These are phyloP conservation scores for Myotis planiceps DNA, from an alignment of 2,797 vertebrate genomes.

Conservation along the genomic window DNA sequence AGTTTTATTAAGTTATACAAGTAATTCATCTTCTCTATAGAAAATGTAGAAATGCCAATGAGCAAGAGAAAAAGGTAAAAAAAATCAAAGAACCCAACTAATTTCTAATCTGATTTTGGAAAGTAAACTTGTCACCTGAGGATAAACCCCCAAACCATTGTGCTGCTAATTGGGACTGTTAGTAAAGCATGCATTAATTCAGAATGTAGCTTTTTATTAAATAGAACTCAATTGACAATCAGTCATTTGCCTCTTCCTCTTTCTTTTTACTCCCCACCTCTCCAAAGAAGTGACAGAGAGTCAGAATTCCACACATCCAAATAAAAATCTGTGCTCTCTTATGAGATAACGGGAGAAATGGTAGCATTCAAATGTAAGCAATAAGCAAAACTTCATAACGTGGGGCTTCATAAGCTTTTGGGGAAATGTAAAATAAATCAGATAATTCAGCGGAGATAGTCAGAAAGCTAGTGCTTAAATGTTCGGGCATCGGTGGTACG, in stretches of 20 bases:
- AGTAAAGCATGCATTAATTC: constrained; percentile 3
- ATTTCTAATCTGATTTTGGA: constrained; percentile 47
- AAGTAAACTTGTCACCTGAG: constrained; percentile 13
- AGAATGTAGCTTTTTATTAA: neutral
- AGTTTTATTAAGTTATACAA: neutral
- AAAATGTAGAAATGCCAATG: constrained; percentile 8
- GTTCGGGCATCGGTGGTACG: neutral
- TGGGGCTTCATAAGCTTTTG: neutral
- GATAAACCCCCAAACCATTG: neutral
- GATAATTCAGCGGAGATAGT: neutral
- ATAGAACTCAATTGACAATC: neutral
- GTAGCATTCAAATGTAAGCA: neutral
- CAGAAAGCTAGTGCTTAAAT: neutral
- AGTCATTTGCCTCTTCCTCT: neutral
- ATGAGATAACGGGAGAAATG: neutral
- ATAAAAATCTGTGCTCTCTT: constrained; percentile 7
- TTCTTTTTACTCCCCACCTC: neutral
- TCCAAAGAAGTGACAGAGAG: neutral
- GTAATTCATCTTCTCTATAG: neutral
- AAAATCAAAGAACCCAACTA: constrained; percentile 12
- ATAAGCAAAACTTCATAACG: neutral
- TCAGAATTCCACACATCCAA: neutral
- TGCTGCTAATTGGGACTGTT: constrained; percentile 33
- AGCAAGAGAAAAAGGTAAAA: constrained; percentile 19
- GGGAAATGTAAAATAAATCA: neutral